These are phyloP conservation scores for Chroicocephalus ridibundus DNA, from an alignment of 2,113 vertebrate species.

Conservation along the genomic window DNA sequence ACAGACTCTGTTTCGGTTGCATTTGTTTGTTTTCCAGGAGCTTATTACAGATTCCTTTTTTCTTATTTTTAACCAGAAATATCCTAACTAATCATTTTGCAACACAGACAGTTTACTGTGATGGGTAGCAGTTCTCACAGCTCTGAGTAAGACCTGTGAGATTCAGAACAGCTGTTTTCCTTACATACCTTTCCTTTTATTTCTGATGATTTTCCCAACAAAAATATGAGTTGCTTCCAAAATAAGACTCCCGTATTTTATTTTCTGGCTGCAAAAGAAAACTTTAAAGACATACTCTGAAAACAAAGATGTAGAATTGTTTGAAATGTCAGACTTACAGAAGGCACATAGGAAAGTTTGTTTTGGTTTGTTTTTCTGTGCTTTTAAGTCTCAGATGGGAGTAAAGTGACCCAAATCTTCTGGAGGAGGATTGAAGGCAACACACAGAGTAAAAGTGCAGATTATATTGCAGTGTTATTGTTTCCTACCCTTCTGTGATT, in stretches of 20 bases:
- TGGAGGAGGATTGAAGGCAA: not conserved
- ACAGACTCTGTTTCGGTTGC: not conserved
- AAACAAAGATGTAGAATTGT: not conserved
- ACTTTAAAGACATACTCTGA: not conserved
- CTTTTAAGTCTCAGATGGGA: not conserved
- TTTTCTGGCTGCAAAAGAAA: not conserved
- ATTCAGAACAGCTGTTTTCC: not conserved
- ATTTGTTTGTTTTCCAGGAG: not conserved
- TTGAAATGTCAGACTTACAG: not conserved
- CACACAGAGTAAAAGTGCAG: not conserved
- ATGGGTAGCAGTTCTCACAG: not conserved
- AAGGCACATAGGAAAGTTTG: not conserved
- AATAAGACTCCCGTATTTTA: not conserved
- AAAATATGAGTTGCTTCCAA: not conserved
- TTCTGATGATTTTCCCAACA: not conserved
- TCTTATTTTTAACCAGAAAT: not conserved
- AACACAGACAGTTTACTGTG: not conserved
- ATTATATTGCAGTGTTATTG: not conserved
- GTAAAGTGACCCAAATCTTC: not conserved
- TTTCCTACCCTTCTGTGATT: not conserved
- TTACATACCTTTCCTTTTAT: not conserved
- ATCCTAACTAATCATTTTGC: not conserved
- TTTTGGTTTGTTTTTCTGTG: not conserved
- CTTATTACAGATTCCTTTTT: not conserved
- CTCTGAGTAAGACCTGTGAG: not conserved